Evolutionary conservation across 2,888 invertebrate species (phyloP), one percentile per base, ranked within the genome.

Genomic region (Allophyes oxyacanthae): DNA sequence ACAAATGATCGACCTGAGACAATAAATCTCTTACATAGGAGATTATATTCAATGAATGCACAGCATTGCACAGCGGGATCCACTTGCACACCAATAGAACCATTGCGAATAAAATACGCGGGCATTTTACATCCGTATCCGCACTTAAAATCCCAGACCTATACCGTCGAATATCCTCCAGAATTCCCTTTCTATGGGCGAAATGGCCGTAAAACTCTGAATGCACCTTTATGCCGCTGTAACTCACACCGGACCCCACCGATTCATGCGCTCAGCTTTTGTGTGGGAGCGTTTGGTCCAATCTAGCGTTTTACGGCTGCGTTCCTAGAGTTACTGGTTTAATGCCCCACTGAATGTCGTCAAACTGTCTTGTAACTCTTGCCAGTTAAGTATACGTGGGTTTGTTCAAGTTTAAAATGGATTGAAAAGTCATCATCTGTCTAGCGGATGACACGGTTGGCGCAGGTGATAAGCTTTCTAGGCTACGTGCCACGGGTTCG

Each of bases 281-380:
- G 76, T 75, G 71, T 48, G 52, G 50, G 63, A 63, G 65, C 77
- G 77, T 77, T 78, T 74, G 72, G 78, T 73, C 76, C 78, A 81
- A 84, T 81, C 78, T 80, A 72, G 72, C 58, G 73, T 75, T 80
- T 80, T 79, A 77, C 72, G 66, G 66, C 53, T 67, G 66, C 60
- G 54, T 74, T 72, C 70, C 59, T 70, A 46, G 64, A 58, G 54
- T 74, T 72, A 71, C 59, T 70, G 46, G 65, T 77, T 80, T 78
- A 78, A 70, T 70, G 60, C 64, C 43, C 56, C 42, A 63, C 56
- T 71, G 64, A 65, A 71, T 59, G 64, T 74, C 73, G 60, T 64
- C 65, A 64, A 68, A 64, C 62, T 69, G 64, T 52, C 69, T 60
- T 68, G 63, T 72, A 61, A 72, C 68, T 60, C 58, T 53, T 55